A percentile compares a stretch with the other conserved stretches of the same genome.
Conservation (phyloP, 2,113 vertebrate genomes). For the Notothenia rossii region DNA sequence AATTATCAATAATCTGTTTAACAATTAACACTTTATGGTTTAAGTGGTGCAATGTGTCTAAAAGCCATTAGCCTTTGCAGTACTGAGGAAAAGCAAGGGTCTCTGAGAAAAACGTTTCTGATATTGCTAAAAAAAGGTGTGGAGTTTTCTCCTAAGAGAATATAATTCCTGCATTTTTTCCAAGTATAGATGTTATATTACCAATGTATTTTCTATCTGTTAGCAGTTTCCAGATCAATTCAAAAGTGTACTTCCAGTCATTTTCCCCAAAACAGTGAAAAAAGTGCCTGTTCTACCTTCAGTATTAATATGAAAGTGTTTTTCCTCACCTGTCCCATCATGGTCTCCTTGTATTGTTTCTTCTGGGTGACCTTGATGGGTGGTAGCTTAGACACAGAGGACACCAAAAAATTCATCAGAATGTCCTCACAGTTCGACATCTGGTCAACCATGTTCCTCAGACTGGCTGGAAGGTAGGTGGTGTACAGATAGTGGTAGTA, state of each 20-base stretch:
- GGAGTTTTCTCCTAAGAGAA: not conserved
- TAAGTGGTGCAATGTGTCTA: constrained; percentile 5
- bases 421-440: constrained; percentile 99
- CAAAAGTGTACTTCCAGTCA: not conserved
- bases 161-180: not conserved
- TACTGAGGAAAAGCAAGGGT: constrained; percentile 3
- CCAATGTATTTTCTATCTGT: not conserved
- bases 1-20: constrained; percentile 20
- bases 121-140: not conserved
- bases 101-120: not conserved
- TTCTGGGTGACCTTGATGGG: constrained; percentile 99
- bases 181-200: not conserved
- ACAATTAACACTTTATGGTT: not conserved
- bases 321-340: constrained; percentile 96
- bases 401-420: constrained; percentile 99
- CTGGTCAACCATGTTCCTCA: constrained; percentile 97
- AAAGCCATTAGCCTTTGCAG: constrained; percentile 15
- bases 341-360: constrained; percentile 99
- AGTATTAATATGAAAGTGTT: not conserved
- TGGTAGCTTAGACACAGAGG: constrained; percentile 96
- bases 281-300: not conserved
- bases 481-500: constrained; percentile 99
- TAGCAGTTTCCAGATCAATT: not conserved
- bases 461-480: constrained; percentile 94
- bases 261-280: not conserved